Percentiles rank a stretch among this genome's conserved stretches.
Evolutionary conservation across 2,888 invertebrate species (phyloP).

Genomic region (Ditula angustiorana): DNA sequence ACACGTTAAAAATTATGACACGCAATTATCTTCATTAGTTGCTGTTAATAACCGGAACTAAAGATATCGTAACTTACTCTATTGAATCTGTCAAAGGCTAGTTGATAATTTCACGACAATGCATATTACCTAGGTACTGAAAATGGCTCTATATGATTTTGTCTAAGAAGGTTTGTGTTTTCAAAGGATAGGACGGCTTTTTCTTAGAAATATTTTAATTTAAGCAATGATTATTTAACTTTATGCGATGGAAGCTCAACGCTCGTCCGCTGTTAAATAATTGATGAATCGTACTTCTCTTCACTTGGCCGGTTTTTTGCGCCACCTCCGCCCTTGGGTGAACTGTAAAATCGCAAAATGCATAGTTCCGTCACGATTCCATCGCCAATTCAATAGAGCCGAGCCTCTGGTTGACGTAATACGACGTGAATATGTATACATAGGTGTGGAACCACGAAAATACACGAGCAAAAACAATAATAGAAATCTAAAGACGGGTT

Average conservation of each 20-base stretch:
- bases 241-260: not conserved
- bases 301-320: slow-evolving; percentile 4
- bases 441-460: slow-evolving; percentile 16
- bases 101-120: too few relatives aligned
- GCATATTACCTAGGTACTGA: too few relatives aligned
- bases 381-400: slow-evolving; percentile 18
- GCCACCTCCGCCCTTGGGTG: slow-evolving; percentile 13
- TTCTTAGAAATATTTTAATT: not conserved
- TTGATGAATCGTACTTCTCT: not conserved
- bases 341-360: slow-evolving; percentile 36
- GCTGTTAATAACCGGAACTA: not conserved
- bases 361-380: slow-evolving; percentile 36
- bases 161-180: not conserved
- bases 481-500: slow-evolving; percentile 5
- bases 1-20: slow-evolving; percentile 1
- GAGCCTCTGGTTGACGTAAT: slow-evolving; percentile 30
- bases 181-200: not conserved
- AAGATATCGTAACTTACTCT: not conserved
- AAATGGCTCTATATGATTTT: not conserved
- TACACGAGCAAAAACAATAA: slow-evolving; percentile 15
- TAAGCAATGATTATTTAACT: not conserved
- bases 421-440: slow-evolving; percentile 1
- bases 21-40: slow-evolving; percentile 3
- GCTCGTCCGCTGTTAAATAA: not conserved
- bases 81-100: not conserved